Conservation (phyloP, 2,797 vertebrate species). For the Ciconia nigra region DNA sequence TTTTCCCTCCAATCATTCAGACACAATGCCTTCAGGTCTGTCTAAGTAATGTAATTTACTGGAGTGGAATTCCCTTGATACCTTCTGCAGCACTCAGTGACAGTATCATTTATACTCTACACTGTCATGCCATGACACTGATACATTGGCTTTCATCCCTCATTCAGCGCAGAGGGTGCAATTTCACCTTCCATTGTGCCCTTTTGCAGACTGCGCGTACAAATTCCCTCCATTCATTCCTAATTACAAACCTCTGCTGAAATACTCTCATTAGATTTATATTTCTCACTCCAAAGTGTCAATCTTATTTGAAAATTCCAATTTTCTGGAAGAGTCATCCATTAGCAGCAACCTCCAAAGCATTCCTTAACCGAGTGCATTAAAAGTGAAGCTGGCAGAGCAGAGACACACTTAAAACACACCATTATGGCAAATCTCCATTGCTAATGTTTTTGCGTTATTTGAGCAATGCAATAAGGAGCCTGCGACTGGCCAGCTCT, state of each 20-base stretch:
- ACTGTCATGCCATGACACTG: slow-evolving; percentile 77
- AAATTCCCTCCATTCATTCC: slow-evolving; percentile 74
- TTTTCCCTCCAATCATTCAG: slow-evolving; percentile 70
- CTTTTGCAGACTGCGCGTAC: slow-evolving; percentile 53
- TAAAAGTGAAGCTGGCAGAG: slow-evolving; percentile 53
- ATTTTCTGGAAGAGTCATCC: slow-evolving; percentile 70
- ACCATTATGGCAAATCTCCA: slow-evolving; percentile 71
- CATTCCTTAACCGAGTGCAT: slow-evolving; percentile 68
- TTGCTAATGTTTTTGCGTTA: slow-evolving; percentile 68
- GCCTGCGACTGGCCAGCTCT: not conserved
- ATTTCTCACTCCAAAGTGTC: slow-evolving; percentile 70
- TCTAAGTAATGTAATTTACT: slow-evolving; percentile 81
- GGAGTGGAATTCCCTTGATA: slow-evolving; percentile 78
- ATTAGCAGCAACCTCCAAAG: slow-evolving; percentile 75
- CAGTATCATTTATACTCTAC: slow-evolving; percentile 81
- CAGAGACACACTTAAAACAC: slow-evolving; percentile 65
- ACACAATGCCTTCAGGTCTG: slow-evolving; percentile 77
- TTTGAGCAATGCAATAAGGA: slow-evolving; percentile 41
- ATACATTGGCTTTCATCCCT: slow-evolving; percentile 76
- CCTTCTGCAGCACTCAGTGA: slow-evolving; percentile 77
- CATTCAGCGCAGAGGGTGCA: slow-evolving; percentile 63
- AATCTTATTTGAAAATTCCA: slow-evolving; percentile 74
- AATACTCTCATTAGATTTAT: slow-evolving; percentile 75
- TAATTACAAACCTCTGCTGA: slow-evolving; percentile 77
- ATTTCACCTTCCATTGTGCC: slow-evolving; percentile 77